These are phyloP conservation scores for Philonicus albiceps DNA, from an alignment of 2,888 invertebrate species.

Conservation along the genomic window DNA sequence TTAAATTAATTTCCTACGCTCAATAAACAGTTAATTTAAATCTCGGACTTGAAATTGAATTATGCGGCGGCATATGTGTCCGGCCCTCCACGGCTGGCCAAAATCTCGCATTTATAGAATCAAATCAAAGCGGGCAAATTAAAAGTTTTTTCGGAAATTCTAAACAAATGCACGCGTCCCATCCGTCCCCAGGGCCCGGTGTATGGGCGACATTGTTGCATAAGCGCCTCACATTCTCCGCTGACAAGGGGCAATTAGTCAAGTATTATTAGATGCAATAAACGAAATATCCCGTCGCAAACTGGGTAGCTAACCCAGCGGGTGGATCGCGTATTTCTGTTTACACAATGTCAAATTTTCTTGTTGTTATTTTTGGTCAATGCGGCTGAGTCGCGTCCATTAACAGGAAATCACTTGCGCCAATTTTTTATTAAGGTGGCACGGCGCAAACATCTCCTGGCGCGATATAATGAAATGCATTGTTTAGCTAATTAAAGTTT, in stretches of 20 bases:
- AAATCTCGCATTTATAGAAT: background rate
- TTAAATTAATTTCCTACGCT: conserved; percentile 18
- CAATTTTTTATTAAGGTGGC: background rate
- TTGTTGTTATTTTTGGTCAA: background rate
- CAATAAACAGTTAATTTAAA: conserved; percentile 17
- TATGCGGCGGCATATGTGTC: background rate
- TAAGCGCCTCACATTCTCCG: background rate
- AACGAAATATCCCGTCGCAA: background rate
- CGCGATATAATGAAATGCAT: background rate
- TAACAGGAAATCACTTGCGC: background rate
- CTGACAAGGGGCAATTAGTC: background rate
- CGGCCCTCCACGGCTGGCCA: background rate
- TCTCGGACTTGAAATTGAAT: background rate
- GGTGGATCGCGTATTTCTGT: background rate
- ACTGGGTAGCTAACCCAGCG: background rate
- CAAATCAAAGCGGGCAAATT: background rate
- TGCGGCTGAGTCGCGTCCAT: background rate
- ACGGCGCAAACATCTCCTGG: background rate
- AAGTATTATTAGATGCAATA: background rate
- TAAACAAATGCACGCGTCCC: background rate
- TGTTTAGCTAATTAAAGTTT: background rate
- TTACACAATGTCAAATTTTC: background rate
- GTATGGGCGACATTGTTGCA: background rate
- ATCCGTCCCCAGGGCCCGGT: background rate
- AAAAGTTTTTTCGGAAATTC: background rate